Conservation (phyloP, 2,113 vertebrate genomes). For the Physeter macrocephalus region DNA sequence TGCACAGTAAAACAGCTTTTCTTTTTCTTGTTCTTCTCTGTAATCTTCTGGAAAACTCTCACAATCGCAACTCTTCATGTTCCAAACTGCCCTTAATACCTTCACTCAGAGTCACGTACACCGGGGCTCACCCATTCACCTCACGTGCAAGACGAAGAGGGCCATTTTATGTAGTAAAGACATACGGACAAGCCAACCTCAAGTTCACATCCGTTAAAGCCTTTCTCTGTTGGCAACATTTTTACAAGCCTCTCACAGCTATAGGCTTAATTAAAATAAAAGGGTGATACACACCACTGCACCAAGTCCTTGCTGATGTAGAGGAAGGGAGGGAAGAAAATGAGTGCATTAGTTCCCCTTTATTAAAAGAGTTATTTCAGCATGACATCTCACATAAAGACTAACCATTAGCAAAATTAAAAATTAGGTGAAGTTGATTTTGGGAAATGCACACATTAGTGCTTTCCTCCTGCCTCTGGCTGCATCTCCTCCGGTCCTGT, state of each 20-base stretch:
- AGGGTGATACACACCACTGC: slow-evolving; percentile 74
- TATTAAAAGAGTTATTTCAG: slow-evolving; percentile 80
- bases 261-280: slow-evolving; percentile 83
- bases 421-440: slow-evolving; percentile 52
- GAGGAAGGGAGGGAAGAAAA: slow-evolving; percentile 51
- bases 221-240: slow-evolving; percentile 69
- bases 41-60: not conserved
- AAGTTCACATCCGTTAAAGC: slow-evolving; percentile 76
- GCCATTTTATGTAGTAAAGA: slow-evolving; percentile 70
- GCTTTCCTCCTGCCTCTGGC: not conserved
- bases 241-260: slow-evolving; percentile 77
- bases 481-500: not conserved
- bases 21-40: not conserved
- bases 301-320: slow-evolving; percentile 68
- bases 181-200: slow-evolving; percentile 72
- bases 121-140: slow-evolving; percentile 10
- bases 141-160: slow-evolving; percentile 23
- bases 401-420: slow-evolving; percentile 71
- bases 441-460: slow-evolving; percentile 18
- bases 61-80: fast-evolving
- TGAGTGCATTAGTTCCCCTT: slow-evolving; percentile 66
- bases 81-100: not conserved
- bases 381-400: slow-evolving; percentile 67
- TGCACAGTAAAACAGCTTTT: not conserved
- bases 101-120: fast-evolving